Evolutionary conservation across 1,140 invertebrate genomes (phyloP), one percentile per base, ranked within the genome.

Genomic region (Drosophila kohkoa): DNA sequence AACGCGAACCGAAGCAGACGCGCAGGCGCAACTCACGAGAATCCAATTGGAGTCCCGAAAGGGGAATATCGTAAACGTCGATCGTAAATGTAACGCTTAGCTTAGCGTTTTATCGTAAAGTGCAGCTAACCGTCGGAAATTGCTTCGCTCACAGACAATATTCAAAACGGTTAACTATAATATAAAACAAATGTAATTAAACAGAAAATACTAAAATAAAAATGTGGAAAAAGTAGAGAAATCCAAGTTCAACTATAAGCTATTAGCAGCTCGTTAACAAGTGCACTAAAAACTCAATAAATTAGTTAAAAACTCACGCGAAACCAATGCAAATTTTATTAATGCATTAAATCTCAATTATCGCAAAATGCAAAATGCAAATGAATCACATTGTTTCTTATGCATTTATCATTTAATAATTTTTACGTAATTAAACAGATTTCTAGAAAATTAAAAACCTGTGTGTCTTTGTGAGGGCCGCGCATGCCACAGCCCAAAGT

Each of bases 361-460:
- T 11, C 16, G 54, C 35, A 11, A 70, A 65, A 55, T 60, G 49
- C 52, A 30, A 71, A 73, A 82, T 82, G 81, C 76, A 73, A 79
- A 82, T 79, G 41, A 15, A 54, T 72, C 58, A 77, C 75, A 78
- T 76, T 78, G 82, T 79, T 55, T 59, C 64, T 67, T 45, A 38
- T 74, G 73, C 74, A 85, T 85, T 78, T 68, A 79, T 75, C 66
- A 88, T 77, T 86, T 75, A 73, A 80, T 87, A 82, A 88, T 71
- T 77, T 79, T 57, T 58, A 82, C 79, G 48, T 71, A 87, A 88
- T 82, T 77, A 75, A 74, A 46, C 49, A 73, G 70, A 73, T 67
- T 67, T 64, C 64, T 45, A 51, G 55, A 77, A 25, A 70, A 83
- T 74, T 83, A 76, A 76, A 69, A 54, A 41, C 46, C 20, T 46